These are phyloP conservation scores for Protaetia brevitarsis DNA, from an alignment of 1,140 invertebrate species.

Conservation along the genomic window DNA sequence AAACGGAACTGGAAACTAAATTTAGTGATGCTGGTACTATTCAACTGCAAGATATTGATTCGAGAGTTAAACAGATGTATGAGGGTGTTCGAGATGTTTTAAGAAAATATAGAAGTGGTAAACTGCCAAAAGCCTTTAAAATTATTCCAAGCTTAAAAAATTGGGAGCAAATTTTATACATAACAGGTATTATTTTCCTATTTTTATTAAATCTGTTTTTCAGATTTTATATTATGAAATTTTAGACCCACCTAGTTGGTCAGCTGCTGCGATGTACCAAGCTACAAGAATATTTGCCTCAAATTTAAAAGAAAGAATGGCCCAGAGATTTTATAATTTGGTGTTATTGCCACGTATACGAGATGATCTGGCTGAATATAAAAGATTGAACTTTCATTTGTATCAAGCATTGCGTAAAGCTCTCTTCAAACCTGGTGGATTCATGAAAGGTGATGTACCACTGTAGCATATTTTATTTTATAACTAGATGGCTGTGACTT, in stretches of 20 bases:
- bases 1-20: slow-evolving; percentile 83
- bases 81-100: slow-evolving; percentile 85
- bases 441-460: slow-evolving; percentile 99
- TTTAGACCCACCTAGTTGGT: slow-evolving; percentile 73
- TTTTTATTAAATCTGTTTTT: not conserved
- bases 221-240: slow-evolving; percentile 2
- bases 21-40: slow-evolving; percentile 75
- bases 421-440: slow-evolving; percentile 95
- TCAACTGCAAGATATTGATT: slow-evolving; percentile 77
- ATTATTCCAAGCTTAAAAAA: slow-evolving; percentile 88
- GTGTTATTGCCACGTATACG: slow-evolving; percentile 88
- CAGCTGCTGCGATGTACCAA: slow-evolving; percentile 94
- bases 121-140: slow-evolving; percentile 98
- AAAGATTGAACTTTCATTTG: slow-evolving; percentile 94
- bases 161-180: slow-evolving; percentile 94
- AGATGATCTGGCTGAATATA: slow-evolving; percentile 94
- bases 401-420: slow-evolving; percentile 93
- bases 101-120: slow-evolving; percentile 88
- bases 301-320: slow-evolving; percentile 94
- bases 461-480: no score
- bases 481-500: no score
- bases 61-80: slow-evolving; percentile 76
- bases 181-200: slow-evolving; percentile 58
- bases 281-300: slow-evolving; percentile 94
- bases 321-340: slow-evolving; percentile 93